These are phyloP conservation scores for Nasonia oneida DNA, from an alignment of 2,888 invertebrate species.

Conservation along the genomic window DNA sequence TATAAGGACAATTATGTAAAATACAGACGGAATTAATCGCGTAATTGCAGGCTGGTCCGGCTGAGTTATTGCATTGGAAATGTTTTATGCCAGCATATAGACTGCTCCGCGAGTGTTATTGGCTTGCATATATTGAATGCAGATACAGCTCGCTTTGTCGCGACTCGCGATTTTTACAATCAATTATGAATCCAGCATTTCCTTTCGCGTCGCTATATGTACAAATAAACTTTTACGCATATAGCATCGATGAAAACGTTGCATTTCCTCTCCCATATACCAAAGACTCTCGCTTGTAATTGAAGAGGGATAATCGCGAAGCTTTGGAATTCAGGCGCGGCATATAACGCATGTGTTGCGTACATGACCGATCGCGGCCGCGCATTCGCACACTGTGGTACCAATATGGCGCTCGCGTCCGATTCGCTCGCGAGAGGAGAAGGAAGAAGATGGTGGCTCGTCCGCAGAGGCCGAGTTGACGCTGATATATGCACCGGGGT, in stretches of 20 bases:
- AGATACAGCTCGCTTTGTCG: neutral
- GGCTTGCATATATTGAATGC: neutral
- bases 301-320: neutral
- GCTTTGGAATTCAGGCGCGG: neutral
- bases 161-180: neutral
- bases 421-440: conserved; percentile 46
- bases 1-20: conserved; percentile 60
- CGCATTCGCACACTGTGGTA: conserved; percentile 63
- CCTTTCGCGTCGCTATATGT: neutral
- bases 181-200: neutral
- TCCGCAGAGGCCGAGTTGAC: conserved; percentile 68
- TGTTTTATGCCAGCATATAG: conserved; percentile 23
- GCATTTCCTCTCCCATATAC: no score
- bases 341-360: neutral
- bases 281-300: neutral
- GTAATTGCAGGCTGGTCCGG: conserved; percentile 47
- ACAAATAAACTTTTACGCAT: neutral
- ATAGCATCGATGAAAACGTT: no score
- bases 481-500: conserved; percentile 74
- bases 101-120: conserved; percentile 28
- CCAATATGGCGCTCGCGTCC: conserved; percentile 71
- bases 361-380: conserved; percentile 57
- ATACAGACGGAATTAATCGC: conserved; percentile 54
- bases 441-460: conserved; percentile 38
- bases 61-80: conserved; percentile 36